A percentile compares a stretch with the other conserved stretches of the same genome.
These are phyloP conservation scores for Platalea minor DNA, from an alignment of 2,797 vertebrate species.

Conservation along the genomic window DNA sequence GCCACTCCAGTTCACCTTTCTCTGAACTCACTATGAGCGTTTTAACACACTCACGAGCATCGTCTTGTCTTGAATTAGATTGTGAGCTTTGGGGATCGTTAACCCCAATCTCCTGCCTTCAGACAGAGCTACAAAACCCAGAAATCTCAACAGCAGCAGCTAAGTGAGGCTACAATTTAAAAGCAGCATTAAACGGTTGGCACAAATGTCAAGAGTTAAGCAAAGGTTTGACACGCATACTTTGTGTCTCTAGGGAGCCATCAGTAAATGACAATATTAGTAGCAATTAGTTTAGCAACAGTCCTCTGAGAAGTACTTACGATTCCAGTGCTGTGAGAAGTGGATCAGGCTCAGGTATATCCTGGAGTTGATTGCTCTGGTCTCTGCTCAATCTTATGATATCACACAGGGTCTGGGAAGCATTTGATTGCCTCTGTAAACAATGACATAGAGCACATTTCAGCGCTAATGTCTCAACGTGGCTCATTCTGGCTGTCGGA, in stretches of 20 bases:
- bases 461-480: background rate
- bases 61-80: rapidly evolving
- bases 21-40: rapidly evolving
- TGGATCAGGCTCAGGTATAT: conserved; percentile 86
- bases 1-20: background rate
- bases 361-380: conserved; percentile 92
- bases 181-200: background rate
- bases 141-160: background rate
- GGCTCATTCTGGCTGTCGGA: background rate
- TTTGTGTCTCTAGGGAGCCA: background rate
- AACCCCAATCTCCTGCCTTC: background rate
- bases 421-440: conserved; percentile 87
- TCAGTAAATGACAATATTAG: rapidly evolving
- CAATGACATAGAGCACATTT: background rate
- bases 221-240: too few species aligned
- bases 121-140: background rate
- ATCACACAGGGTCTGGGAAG: conserved; percentile 96
- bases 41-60: background rate
- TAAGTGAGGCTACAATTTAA: background rate
- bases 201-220: background rate
- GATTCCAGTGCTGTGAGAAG: conserved; percentile 90
- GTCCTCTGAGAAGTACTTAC: conserved; percentile 77
- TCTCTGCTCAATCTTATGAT: conserved; percentile 95
- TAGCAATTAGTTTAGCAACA: rapidly evolving
- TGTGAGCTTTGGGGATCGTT: background rate